These are phyloP conservation scores for Parapristionchus giblindavisi DNA, from an alignment of 2,888 invertebrate species.

Conservation along the genomic window DNA sequence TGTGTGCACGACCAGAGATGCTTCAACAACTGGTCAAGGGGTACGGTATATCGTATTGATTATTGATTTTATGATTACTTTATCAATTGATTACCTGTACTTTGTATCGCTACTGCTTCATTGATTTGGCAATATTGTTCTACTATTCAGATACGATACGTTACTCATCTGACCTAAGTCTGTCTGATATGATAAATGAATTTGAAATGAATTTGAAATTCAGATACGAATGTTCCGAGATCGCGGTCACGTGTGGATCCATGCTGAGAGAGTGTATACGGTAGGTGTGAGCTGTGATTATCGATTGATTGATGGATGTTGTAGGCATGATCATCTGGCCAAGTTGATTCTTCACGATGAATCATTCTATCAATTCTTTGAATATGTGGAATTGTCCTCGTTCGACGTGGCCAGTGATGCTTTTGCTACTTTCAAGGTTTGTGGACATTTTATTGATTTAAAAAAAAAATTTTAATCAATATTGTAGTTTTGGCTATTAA, in stretches of 20 bases:
- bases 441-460: background rate
- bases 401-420: constrained; percentile 99
- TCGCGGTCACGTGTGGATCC: constrained; percentile 97
- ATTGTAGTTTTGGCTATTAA: too few relatives aligned
- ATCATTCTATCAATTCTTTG: constrained; percentile 99
- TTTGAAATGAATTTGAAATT: background rate
- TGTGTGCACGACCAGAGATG: constrained; percentile 96
- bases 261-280: constrained; percentile 98
- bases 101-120: background rate
- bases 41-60: constrained; percentile 42
- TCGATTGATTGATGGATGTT: too few relatives aligned
- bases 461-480: too few relatives aligned
- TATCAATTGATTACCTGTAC: background rate
- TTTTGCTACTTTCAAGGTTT: constrained; percentile 97
- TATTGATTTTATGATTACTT: background rate
- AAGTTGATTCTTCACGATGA: constrained; percentile 92
- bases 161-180: too few relatives aligned
- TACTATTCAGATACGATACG: background rate
- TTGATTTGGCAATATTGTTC: background rate
- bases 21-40: constrained; percentile 72
- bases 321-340: constrained; percentile 90
- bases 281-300: too few relatives aligned
- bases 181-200: background rate
- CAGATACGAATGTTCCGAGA: constrained; percentile 93
- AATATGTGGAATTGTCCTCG: constrained; percentile 98